phyloP scores from a whole-genome alignment of 2,113 vertebrate genomes.

The Cisticola juncidis region DNA sequence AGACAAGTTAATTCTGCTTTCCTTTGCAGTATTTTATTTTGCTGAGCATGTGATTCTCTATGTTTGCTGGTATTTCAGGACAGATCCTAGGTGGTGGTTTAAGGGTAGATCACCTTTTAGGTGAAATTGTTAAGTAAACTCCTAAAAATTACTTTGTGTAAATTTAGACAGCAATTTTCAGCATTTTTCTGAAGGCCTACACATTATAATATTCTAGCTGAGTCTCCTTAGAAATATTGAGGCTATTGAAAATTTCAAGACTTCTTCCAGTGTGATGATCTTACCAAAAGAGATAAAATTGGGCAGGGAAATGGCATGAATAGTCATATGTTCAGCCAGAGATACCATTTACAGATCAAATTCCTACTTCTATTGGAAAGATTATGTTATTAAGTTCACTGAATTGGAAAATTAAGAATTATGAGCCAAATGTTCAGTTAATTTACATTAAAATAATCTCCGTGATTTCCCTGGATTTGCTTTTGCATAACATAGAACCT shows the following conservation, averaged over 20 bases:
- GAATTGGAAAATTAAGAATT: constrained; percentile 20
- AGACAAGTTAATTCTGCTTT: neutral
- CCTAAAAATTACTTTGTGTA: neutral
- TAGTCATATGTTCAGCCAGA: neutral
- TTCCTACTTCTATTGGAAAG: neutral
- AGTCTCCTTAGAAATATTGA: neutral
- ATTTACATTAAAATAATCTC: constrained; percentile 13
- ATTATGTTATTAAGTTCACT: neutral
- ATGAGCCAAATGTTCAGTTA: neutral
- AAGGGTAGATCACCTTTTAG: neutral
- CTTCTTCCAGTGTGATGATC: neutral
- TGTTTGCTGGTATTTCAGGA: neutral
- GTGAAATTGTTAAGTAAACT: neutral
- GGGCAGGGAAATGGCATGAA: neutral
- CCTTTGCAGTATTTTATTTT: neutral
- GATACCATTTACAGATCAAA: neutral
- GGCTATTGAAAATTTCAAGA: neutral
- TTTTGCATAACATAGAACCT: neutral
- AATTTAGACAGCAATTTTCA: neutral
- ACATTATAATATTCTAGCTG: neutral
- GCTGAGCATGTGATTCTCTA: neutral
- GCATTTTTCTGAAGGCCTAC: neutral
- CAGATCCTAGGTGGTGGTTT: neutral
- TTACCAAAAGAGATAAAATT: neutral
- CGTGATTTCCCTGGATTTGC: neutral